Percentiles rank a stretch among this genome's conserved stretches.
Evolutionary conservation across 1,140 invertebrate genomes (phyloP).

Genomic region (Gonatopus flavifemur): DNA sequence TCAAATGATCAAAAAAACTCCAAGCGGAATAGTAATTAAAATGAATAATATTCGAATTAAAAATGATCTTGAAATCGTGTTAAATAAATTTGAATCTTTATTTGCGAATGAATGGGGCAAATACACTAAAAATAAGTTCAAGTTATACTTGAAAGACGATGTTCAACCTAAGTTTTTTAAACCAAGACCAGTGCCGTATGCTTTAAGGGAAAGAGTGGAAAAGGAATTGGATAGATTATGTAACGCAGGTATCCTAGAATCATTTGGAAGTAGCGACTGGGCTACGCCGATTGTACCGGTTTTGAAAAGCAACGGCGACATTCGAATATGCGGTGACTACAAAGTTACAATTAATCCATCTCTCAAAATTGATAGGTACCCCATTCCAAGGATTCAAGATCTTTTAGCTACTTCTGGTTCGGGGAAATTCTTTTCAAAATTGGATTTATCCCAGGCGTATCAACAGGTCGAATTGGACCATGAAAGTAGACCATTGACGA

Average conservation of each 20-base stretch:
- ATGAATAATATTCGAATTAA: neutral
- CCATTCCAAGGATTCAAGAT: neutral
- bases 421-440: conserved; percentile 18
- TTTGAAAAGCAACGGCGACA: too few relatives aligned
- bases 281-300: too few relatives aligned
- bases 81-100: neutral
- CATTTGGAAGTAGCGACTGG: too few relatives aligned
- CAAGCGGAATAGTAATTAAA: neutral
- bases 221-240: too few relatives aligned
- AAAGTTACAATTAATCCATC: too few relatives aligned
- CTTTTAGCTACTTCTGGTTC: neutral
- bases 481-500: conserved; percentile 39
- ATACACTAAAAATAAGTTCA: neutral
- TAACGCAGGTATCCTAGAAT: neutral
- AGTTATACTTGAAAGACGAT: conserved; percentile 5
- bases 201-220: neutral
- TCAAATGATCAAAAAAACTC: neutral
- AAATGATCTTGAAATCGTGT: neutral
- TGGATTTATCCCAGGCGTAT: conserved; percentile 19
- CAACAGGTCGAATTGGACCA: conserved; percentile 26
- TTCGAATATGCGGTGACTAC: neutral
- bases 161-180: conserved; percentile 2
- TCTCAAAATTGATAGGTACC: neutral
- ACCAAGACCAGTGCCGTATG: conserved; percentile 4
- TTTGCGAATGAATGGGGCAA: neutral